Percentiles rank a stretch among this genome's conserved stretches.
Conservation (phyloP, 1,140 invertebrate genomes). For the Anastrepha obliqua region DNA sequence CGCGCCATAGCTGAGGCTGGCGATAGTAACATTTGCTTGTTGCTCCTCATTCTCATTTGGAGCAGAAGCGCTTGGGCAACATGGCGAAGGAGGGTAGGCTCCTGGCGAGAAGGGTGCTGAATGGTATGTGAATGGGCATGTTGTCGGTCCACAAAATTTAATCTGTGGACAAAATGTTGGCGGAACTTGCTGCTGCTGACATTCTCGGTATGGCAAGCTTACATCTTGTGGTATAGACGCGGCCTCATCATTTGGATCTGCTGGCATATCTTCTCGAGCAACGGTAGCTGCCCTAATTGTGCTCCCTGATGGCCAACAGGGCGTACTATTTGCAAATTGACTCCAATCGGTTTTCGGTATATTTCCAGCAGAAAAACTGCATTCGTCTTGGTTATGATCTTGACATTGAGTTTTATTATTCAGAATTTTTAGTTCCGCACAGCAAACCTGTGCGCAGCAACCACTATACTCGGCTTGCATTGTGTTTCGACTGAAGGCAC, state of each 20-base stretch:
- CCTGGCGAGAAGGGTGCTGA: neutral
- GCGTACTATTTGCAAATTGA: slow-evolving; percentile 9
- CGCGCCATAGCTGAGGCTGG: slow-evolving; percentile 6
- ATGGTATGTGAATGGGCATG: too few species aligned
- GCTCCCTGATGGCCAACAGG: neutral
- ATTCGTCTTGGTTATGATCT: neutral
- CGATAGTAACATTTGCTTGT: neutral
- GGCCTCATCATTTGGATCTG: neutral
- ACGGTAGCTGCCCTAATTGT: neutral
- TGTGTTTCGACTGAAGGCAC: neutral
- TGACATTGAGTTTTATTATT: neutral
- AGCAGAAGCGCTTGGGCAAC: neutral
- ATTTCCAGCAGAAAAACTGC: neutral
- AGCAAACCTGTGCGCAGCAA: neutral
- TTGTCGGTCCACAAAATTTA: neutral
- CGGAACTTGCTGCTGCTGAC: neutral
- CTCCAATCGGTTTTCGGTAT: neutral
- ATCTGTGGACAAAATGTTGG: neutral
- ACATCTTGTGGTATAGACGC: neutral
- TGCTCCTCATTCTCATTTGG: neutral
- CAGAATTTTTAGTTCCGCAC: neutral
- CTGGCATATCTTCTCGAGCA: neutral
- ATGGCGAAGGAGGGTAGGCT: neutral
- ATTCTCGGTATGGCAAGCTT: neutral
- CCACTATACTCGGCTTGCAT: neutral